These are phyloP conservation scores for Dolichotis patagonum DNA, from an alignment of 2,113 vertebrate genomes.

Conservation along the genomic window DNA sequence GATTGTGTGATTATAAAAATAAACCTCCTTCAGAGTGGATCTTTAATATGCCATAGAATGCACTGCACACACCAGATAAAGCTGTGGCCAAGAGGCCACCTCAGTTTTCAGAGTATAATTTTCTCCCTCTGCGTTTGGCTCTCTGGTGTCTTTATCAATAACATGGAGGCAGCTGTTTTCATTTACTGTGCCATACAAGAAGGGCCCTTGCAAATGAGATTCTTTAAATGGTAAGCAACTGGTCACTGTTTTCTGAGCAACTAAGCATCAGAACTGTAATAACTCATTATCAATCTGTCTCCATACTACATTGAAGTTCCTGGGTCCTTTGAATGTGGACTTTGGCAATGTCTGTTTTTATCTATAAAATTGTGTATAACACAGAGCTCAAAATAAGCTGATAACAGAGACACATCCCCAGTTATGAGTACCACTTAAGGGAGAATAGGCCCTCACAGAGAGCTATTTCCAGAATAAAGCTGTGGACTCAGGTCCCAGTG, in stretches of 20 bases:
- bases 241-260: not conserved
- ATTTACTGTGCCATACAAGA: not conserved
- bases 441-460: not conserved
- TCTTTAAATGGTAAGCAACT: not conserved
- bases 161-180: not conserved
- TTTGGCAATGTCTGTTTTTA: conserved; percentile 5
- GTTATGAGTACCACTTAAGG: not conserved
- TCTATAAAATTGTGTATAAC: conserved; percentile 27
- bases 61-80: not conserved
- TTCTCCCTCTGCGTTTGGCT: not conserved
- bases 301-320: not conserved
- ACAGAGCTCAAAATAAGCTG: not conserved
- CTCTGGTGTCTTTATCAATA: conserved; percentile 59
- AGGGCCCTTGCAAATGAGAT: not conserved
- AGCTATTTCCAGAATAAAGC: not conserved
- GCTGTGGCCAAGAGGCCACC: not conserved
- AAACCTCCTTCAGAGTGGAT: not conserved
- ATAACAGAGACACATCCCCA: not conserved
- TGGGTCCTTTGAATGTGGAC: not conserved
- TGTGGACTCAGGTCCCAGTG: not conserved
- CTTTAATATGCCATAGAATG: not conserved
- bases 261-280: not conserved
- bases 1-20: not conserved
- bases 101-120: not conserved
- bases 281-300: conserved; percentile 39